Conservation (phyloP, 2,888 invertebrate genomes). For the Dimorphilus gyrociliatus region DNA sequence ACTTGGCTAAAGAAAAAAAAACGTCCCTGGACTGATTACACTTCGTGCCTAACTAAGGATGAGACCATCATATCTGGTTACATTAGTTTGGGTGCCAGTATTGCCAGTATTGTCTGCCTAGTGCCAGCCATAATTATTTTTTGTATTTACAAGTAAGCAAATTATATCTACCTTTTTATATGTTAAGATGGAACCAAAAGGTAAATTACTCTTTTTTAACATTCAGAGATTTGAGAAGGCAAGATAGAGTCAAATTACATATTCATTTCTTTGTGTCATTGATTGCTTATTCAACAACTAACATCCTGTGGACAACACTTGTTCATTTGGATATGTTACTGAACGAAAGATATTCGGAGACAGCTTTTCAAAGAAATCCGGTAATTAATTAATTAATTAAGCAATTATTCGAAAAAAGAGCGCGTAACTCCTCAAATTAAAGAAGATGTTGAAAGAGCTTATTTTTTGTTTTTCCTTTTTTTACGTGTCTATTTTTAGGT, state of each 20-base stretch:
- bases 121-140: slow-evolving; percentile 23
- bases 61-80: slow-evolving; percentile 21
- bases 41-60: slow-evolving; percentile 19
- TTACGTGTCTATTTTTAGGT: slow-evolving; percentile 8
- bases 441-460: not conserved
- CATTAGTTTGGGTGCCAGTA: slow-evolving; percentile 20
- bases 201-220: too few relatives aligned
- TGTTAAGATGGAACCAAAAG: too few relatives aligned
- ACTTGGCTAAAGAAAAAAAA: slow-evolving; percentile 14
- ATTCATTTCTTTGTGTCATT: slow-evolving; percentile 7
- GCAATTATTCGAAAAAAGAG: not conserved
- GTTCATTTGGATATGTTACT: slow-evolving; percentile 5
- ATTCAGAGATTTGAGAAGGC: slow-evolving; percentile 5
- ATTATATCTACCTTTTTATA: not conserved
- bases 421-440: not conserved
- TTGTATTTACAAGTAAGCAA: slow-evolving; percentile 19
- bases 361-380: slow-evolving; percentile 5
- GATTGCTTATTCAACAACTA: not conserved
- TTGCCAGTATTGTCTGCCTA: slow-evolving; percentile 19
- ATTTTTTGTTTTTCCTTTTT: not conserved
- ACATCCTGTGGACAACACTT: slow-evolving; percentile 5
- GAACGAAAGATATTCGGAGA: not conserved
- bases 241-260: slow-evolving; percentile 6
- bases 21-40: slow-evolving; percentile 31
- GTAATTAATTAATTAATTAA: slow-evolving; percentile 2